Evolutionary conservation across 2,888 invertebrate species (phyloP), one percentile per base, ranked within the genome.

Genomic region (Dasysyrphus albostriatus): DNA sequence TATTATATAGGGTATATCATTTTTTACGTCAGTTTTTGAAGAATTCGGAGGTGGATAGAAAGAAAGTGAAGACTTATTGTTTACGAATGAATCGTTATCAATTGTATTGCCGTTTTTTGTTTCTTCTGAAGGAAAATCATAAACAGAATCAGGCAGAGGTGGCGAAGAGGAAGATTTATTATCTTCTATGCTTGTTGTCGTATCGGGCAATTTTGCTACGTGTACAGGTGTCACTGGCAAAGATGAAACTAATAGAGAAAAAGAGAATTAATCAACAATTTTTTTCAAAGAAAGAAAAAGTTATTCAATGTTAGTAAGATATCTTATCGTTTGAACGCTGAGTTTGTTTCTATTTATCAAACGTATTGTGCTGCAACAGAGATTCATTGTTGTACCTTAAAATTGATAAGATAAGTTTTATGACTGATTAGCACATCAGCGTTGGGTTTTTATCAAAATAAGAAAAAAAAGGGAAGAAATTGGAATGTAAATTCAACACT

Each of bases 201-300:
- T 19, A 24, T 83, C 78, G 44, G 72, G 65, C 65, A 83, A 12
- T 75, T 83, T 78, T 1, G 75, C 39, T 42, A 75, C 54, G 58
- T 87, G 79, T 49, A 83, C 87, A 54, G 88, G 88, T 39, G 88
- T 88, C 65, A 70, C 76, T 83, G 88, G 83, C 44, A 88, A 79
- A 34, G 88, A 88, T 80, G 88, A 83, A 73, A 69, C 88, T 88
- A 37, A 19, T 39, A 34, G 59, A 74, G 37, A 61, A 75, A n/a
- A 51, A 59, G 54, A 69, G 29, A 34, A 39, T 24, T 16, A 32
- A 32, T 42, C 39, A 79, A 58, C 12, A 61, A 16, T 2, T 16
- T 19, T n/a, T 37, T 12, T 12, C n/a, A n/a, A 51, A 32, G 9
- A 9, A 29, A 29, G 34, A 39, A 39, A 39, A 54, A 5, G 1